A percentile compares a stretch with the other conserved stretches of the same genome.
These are phyloP conservation scores for rat (Rattus norvegicus) DNA, from an alignment of 2,113 vertebrate species.

Conservation along the genomic window GRCr8 NC_086021.1:135061501-135062000, in stretches of 20 bases:
- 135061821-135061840: neutral
- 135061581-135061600: neutral
- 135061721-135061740: neutral
- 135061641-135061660: neutral
- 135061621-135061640: neutral
- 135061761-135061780: neutral
- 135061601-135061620: neutral
- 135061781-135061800: constrained; percentile 47
- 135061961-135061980: neutral
- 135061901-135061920: neutral
- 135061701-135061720: neutral
- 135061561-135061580: neutral
- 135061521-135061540: neutral
- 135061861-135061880: neutral
- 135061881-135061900: neutral
- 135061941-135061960: neutral
- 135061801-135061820: constrained; percentile 14
- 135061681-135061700: neutral
- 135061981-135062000: neutral
- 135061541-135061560: constrained; percentile 58
- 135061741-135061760: rapidly evolving
- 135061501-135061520: constrained; percentile 51
- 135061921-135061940: neutral
- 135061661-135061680: neutral
- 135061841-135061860: constrained; percentile 14